A percentile compares a stretch with the other conserved stretches of the same genome.
Evolutionary conservation across 2,113 vertebrate species (phyloP).

Genomic region (Hymenochirus boettgeri): DNA sequence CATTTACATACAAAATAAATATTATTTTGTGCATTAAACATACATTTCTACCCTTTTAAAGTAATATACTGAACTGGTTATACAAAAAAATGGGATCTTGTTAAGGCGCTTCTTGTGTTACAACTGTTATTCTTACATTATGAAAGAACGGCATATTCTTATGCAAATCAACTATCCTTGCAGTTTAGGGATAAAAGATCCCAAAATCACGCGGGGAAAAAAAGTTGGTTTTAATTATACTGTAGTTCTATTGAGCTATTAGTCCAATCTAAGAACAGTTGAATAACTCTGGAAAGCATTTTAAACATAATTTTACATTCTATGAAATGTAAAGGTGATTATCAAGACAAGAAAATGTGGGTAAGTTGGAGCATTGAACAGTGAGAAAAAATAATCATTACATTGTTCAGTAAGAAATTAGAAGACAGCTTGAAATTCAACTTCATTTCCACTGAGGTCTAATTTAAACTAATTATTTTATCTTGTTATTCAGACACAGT

Average conservation of each 20-base stretch:
- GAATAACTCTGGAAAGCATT: slow-evolving; percentile 39
- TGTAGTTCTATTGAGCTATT: slow-evolving; percentile 1
- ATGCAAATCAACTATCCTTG: slow-evolving; percentile 59
- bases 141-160: slow-evolving; percentile 55
- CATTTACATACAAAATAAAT: too few relatives aligned
- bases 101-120: slow-evolving; percentile 45
- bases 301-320: slow-evolving; percentile 49
- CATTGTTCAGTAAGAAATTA: slow-evolving; percentile 29
- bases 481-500: slow-evolving; percentile 32
- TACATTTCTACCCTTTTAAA: too few relatives aligned
- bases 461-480: slow-evolving; percentile 39
- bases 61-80: too few relatives aligned
- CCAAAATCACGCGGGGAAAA: slow-evolving; percentile 59
- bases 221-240: slow-evolving; percentile 46
- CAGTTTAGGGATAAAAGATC: slow-evolving; percentile 51
- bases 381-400: slow-evolving; percentile 44
- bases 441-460: slow-evolving; percentile 28
- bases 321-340: slow-evolving; percentile 40
- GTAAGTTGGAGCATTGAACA: slow-evolving; percentile 33
- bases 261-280: slow-evolving; percentile 36
- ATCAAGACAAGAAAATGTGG: slow-evolving; percentile 39
- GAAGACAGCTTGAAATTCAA: slow-evolving; percentile 36
- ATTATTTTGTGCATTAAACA: too few relatives aligned
- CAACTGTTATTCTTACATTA: slow-evolving; percentile 55
- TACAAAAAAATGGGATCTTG: slow-evolving; percentile 4